Base-by-base conservation (phyloP, 2,888 invertebrate species). In the Masnerella sp. region DNA sequence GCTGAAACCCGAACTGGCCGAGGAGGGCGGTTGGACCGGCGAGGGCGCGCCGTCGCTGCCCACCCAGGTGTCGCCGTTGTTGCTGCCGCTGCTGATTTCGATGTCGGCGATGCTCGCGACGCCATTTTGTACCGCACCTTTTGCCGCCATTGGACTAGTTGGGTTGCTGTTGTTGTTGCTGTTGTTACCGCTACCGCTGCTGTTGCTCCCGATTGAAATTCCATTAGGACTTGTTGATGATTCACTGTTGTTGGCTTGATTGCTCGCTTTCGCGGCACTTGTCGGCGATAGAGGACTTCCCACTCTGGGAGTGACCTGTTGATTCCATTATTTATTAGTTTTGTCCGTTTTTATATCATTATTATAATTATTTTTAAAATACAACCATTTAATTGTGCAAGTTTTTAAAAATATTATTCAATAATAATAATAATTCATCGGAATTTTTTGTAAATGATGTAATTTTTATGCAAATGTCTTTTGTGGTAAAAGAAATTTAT, bases 1-100 rank as follows among this genome's bases (percentile, higher is more conserved):
- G 83, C 95, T 95, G 89, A 95, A 95, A 47, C 95, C 95, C 72
- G 95, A 95, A 72, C 92, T 92, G 77, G 92, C 93, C 77, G 92
- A 93, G 85, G 92, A 93, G 79, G 92, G 93, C 76, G 91, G 91
- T 81, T 94, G 87, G 83, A 84, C 83, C 28, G 85, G 88, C 28
- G 85, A 91, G 86, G 83, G 90, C 86, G 89, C 91, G 82, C 90
- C 87, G 56, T 84, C 85, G 76, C 81, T 85, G 28, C 82, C 89
- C 45, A 87, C 87, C 88, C 89, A 89, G 70, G 87, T 88, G 77
- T 88, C 88, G 67, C 88, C 85, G 18, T 62, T 67, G 40, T 68
- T 68, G 47, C 88, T 88, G 49, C 56, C 18, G 72, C 82, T 87
- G 43, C 88, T 88, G 76, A 89, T 88, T 78, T 89, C 89, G 80